Evolutionary conservation across 2,888 invertebrate genomes (phyloP), one percentile per base, ranked within the genome.

Genomic region (Thymelicus lineola): DNA sequence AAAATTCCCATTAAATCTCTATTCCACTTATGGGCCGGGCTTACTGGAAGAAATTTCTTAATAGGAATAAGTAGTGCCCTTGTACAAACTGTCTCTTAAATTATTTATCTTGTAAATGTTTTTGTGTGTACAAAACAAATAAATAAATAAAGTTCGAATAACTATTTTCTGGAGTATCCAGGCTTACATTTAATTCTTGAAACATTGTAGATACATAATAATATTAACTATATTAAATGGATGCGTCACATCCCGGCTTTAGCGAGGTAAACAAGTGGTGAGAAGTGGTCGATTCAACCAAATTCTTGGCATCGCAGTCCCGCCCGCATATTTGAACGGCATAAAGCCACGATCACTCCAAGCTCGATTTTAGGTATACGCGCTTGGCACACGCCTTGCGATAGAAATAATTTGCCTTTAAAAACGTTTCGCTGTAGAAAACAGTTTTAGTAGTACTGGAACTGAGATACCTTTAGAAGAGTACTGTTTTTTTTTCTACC

Each of bases 231-330:
- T 58, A 58, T n/a, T 58, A 58, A 38, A 58, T 38, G 17, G 58
- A 60, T 67, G 66, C 66, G 60, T 67, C 60, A 67, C 60, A 53
- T 53, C 28, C 53, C 63, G 53, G 42, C 45, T 60, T n/a, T 60
- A 72, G 80, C 86, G 89, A 89, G 86, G 90, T 88, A 89, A 91
- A 89, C 89, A 88, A 89, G 86, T 83, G 84, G 83, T 81, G 86
- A 83, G 85, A 86, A 89, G 85, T 83, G 79, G 82, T 28, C 36
- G 55, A 72, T 74, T 86, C 85, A 82, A 84, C 86, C 83, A 87
- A 90, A 92, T 91, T 90, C 90, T 88, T 89, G 86, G 86, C 89
- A 88, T 87, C 83, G 84, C 81, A 72, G 76, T 79, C 80, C 77
- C 76, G 83, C 77, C 82, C 83, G 86, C 86, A 86, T 88, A 86